Evolutionary conservation across 2,797 vertebrate genomes (phyloP), one percentile per base, ranked within the genome.

Genomic region (Paramormyrops hopkinsi): DNA sequence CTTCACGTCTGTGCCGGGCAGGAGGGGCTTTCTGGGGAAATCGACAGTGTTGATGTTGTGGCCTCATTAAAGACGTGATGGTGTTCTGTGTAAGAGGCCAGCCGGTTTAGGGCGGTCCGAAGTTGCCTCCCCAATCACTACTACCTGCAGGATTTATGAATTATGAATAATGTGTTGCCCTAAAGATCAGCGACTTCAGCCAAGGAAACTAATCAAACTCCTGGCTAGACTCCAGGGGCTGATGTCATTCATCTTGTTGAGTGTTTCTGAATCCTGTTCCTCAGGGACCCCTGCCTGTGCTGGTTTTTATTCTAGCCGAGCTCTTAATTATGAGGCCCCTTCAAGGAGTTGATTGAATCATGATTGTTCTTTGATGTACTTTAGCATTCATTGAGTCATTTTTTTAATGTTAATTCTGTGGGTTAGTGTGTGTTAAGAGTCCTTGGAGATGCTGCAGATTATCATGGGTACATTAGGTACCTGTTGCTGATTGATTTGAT

Each of bases 241-340:
- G 79, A 83, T 83, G 79, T 83, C 79, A 83, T 83, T 83, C 79
- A 83, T 83, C 79, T 83, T 46, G 41, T 83, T 83, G 41, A 83
- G 41, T 17, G 79, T 83, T 83, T 83, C 46, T 46, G 79, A 83
- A 22, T 83, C 79, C 79, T 25, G 46, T 50, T 83, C 79, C 79
- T 83, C 14, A n/a, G 79, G 79, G 79, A 48, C 8, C 44, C 46
- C 5, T 25, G 44, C 79, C 7, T 50, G 46, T 46, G 41, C 79
- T 22, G 17, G 41, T n/a, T 83, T 83, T 83, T 50, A 46, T 50
- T 48, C 44, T 11, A 50, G 46, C 79, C 41, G 19, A 83, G 79
- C 79, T 83, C 17, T 83, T 83, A 22, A 50, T 83, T 50, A 22
- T 83, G 41, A n/a, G 19, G 79, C n/a, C n/a, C 8, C 17, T 41